Conservation (phyloP, 2,888 invertebrate genomes). For the Drosophila subsilvestris region DNA sequence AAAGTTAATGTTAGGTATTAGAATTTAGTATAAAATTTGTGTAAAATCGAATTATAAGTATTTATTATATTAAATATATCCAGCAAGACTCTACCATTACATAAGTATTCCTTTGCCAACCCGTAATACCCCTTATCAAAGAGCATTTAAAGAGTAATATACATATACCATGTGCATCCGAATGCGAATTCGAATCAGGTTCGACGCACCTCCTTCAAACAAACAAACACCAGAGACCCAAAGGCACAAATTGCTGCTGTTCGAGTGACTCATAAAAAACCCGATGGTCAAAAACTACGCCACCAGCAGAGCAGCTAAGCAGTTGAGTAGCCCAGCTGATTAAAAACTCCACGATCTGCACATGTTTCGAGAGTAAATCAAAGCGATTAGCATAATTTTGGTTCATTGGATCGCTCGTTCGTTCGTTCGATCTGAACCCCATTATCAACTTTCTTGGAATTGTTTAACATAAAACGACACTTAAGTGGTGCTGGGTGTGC, state of each 20-base stretch:
- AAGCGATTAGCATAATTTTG: constrained; percentile 71
- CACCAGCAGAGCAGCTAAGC: not conserved
- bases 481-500: constrained; percentile 32
- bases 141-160: constrained; percentile 31
- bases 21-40: no score
- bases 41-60: not conserved
- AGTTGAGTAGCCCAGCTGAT: constrained; percentile 28
- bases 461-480: constrained; percentile 72
- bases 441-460: constrained; percentile 75
- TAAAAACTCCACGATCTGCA: constrained; percentile 52
- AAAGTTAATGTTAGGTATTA: no score
- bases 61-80: not conserved
- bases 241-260: constrained; percentile 11
- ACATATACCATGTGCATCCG: not conserved
- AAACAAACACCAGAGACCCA: constrained; percentile 9
- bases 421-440: constrained; percentile 43
- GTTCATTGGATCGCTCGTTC: constrained; percentile 25
- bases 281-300: constrained; percentile 64
- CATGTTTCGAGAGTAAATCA: constrained; percentile 13
- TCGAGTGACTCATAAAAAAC: constrained; percentile 56
- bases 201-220: constrained; percentile 65
- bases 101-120: not conserved
- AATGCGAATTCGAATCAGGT: constrained; percentile 37
- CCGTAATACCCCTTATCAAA: not conserved
- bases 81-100: not conserved